phyloP scores from a whole-genome alignment of 2,888 invertebrate species.

The Habroteleia sp. region DNA sequence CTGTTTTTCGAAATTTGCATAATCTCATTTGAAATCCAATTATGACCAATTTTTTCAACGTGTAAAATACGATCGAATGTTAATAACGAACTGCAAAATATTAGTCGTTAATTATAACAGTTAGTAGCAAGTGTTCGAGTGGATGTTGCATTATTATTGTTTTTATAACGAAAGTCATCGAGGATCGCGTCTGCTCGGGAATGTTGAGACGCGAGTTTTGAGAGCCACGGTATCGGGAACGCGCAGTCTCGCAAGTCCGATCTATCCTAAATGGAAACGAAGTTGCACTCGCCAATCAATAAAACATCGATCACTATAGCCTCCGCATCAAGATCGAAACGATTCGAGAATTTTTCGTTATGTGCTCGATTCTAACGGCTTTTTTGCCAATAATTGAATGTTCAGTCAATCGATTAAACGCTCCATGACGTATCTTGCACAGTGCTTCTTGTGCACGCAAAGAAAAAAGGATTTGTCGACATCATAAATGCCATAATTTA shows the following conservation, averaged over 20 bases:
- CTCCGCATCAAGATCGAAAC: constrained; percentile 48
- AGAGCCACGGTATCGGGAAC: constrained; percentile 46
- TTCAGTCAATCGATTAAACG: constrained; percentile 47
- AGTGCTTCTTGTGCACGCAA: constrained; percentile 27
- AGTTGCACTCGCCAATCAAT: constrained; percentile 55
- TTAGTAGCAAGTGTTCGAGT: not conserved
- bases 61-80: no score
- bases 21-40: no score
- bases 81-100: not conserved
- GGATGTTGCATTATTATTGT: constrained; percentile 32
- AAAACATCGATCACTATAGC: constrained; percentile 59
- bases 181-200: constrained; percentile 47
- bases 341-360: constrained; percentile 54
- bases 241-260: constrained; percentile 45
- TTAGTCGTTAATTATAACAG: not conserved
- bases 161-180: constrained; percentile 49
- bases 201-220: constrained; percentile 50
- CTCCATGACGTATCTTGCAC: constrained; percentile 39
- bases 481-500: constrained; percentile 47
- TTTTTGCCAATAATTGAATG: constrained; percentile 48
- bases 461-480: constrained; percentile 53
- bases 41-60: no score
- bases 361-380: constrained; percentile 57
- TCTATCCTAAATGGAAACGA: constrained; percentile 59
- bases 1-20: not conserved